Evolutionary conservation across 2,888 invertebrate genomes (phyloP), one percentile per base, ranked within the genome.

Genomic region (Spilarctia lutea): DNA sequence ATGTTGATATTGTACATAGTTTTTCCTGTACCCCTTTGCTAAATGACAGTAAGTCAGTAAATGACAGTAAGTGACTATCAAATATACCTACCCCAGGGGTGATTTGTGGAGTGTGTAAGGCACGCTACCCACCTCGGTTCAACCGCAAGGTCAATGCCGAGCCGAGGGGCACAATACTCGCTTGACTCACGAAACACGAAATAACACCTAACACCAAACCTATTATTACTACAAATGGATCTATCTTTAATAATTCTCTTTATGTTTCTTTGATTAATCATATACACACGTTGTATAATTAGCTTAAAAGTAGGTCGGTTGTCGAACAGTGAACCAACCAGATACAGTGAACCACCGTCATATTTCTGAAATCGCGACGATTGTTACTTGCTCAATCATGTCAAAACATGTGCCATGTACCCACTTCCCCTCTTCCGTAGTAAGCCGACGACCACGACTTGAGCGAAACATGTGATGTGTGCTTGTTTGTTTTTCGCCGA

Each of bases 81-180:
- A 83, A 81, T 78, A 76, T 77, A 79, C 80, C 42, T 42, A 11
- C 1, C 85, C 82, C 85, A 83, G 85, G 84, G 83, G 82, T 82
- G 83, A 86, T 48, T 48, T 48, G 71, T 71, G 24, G 24, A 16
- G 13, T 77, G 81, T 81, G 83, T 83, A 77, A 82, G 80, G 73
- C 73, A 74, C 75, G 48, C 33, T 60, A 70, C 35, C 67, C 63
- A 65, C 63, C 67, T 48, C 65, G 72, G 56, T 67, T 70, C 72
- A 71, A 77, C 76, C 80, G 65, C 92, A 93, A 94, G 94, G 93
- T 93, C 93, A 92, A 73, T 91, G 89, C 80, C 88, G 87, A 83
- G 85, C 80, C 84, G 84, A 86, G 75, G 18, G 72, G 42, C 42
- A 67, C 66, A 27, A 45, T 63, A 71, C 60, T 45, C 45, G 69